Percentiles rank a stretch among this genome's conserved stretches.
Evolutionary conservation across 2,888 invertebrate species (phyloP).

Genomic region (Endotricha flammealis): DNA sequence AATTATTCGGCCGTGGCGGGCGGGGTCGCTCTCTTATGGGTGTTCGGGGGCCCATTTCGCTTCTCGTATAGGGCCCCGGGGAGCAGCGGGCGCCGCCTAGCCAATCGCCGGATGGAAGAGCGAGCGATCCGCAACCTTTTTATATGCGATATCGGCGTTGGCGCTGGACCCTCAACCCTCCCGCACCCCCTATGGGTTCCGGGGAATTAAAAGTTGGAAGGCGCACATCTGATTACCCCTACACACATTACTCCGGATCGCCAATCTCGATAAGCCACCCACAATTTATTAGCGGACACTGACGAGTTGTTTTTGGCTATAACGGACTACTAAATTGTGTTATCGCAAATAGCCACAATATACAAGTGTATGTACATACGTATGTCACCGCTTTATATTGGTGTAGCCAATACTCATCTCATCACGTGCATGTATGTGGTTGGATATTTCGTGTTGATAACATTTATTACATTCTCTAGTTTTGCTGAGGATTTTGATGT

Average conservation of each 20-base stretch:
- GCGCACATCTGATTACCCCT: conserved; percentile 71
- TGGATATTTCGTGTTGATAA: no score
- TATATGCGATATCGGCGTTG: conserved; percentile 73
- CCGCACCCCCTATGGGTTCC: conserved; percentile 37
- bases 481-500: no score
- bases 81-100: conserved; percentile 81
- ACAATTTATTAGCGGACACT: conserved; percentile 60
- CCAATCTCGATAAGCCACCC: conserved; percentile 66
- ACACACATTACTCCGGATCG: conserved; percentile 65
- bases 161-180: conserved; percentile 55
- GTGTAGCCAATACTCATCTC: no score
- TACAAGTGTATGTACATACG: no score
- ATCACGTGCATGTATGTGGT: no score
- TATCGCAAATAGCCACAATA: background rate
- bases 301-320: conserved; percentile 55
- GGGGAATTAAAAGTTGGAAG: conserved; percentile 72
- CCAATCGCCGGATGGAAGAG: conserved; percentile 78
- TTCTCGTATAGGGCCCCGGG: conserved; percentile 80
- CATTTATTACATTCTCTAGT: no score
- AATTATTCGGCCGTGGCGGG: conserved; percentile 82
- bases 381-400: no score
- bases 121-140: conserved; percentile 78
- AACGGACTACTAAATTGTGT: conserved; percentile 7
- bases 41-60: conserved; percentile 83
- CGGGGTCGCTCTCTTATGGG: conserved; percentile 84